phyloP scores from a whole-genome alignment of 2,113 vertebrate species.

The Panthera leo region DNA sequence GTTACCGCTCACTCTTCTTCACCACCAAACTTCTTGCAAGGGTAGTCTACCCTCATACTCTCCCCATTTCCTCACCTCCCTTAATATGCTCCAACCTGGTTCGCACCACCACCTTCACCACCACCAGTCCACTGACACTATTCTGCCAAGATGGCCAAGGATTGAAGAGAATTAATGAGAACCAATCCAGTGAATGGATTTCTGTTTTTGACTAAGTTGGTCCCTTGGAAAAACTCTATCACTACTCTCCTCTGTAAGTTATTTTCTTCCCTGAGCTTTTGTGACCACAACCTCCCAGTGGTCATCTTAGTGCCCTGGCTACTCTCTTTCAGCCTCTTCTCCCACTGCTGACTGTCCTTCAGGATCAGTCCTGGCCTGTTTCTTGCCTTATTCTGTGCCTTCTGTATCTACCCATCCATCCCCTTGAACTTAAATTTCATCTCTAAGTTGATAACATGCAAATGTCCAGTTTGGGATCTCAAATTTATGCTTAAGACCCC shows the following conservation, averaged over 20 bases:
- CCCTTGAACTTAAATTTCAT: not conserved
- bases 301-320: not conserved
- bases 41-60: not conserved
- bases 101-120: not conserved
- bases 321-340: not conserved
- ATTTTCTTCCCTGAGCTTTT: not conserved
- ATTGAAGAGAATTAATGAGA: not conserved
- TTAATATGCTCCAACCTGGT: not conserved
- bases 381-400: not conserved
- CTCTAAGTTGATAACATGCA: not conserved
- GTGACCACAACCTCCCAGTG: not conserved
- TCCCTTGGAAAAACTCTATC: not conserved
- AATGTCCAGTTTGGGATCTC: not conserved
- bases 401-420: not conserved
- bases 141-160: not conserved
- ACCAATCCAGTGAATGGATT: not conserved
- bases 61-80: not conserved
- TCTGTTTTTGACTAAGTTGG: not conserved
- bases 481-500: not conserved
- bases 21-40: not conserved
- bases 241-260: not conserved
- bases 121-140: not conserved
- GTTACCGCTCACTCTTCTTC: not conserved
- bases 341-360: not conserved
- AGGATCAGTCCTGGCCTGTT: not conserved